Percentiles rank a stretch among this genome's conserved stretches.
Evolutionary conservation across 2,113 vertebrate species (phyloP).

Genomic region (Alligator mississippiensis): DNA sequence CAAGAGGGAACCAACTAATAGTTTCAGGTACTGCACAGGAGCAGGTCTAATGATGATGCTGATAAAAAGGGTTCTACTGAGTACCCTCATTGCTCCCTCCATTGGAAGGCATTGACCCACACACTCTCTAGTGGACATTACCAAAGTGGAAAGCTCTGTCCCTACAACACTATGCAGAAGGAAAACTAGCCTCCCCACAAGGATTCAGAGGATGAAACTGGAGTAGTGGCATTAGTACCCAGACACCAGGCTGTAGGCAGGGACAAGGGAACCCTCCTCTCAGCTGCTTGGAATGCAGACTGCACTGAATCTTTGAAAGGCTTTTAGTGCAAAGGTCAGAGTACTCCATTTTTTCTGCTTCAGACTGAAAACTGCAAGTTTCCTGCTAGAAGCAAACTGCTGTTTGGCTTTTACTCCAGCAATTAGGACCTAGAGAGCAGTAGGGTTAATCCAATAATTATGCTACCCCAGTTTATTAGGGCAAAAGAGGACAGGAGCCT

Average conservation of each 20-base stretch:
- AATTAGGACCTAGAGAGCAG: not conserved
- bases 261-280: accelerated
- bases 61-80: too few relatives aligned
- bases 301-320: not conserved
- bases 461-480: not conserved
- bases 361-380: not conserved
- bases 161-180: too few relatives aligned
- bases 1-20: not conserved
- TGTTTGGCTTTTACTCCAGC: not conserved
- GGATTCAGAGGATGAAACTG: too few relatives aligned
- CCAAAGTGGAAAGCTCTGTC: too few relatives aligned
- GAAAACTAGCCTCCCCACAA: too few relatives aligned
- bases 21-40: not conserved
- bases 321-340: not conserved
- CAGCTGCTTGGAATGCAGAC: accelerated
- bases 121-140: too few relatives aligned
- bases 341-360: not conserved
- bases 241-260: too few relatives aligned
- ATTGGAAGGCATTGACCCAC: too few relatives aligned
- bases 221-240: too few relatives aligned
- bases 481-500: not conserved
- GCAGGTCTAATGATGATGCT: too few relatives aligned
- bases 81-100: too few relatives aligned
- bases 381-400: not conserved
- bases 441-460: accelerated